A percentile compares a stretch with the other conserved stretches of the same genome.
Conservation (phyloP, 2,888 invertebrate species). For the Cerastis rubricosa region DNA sequence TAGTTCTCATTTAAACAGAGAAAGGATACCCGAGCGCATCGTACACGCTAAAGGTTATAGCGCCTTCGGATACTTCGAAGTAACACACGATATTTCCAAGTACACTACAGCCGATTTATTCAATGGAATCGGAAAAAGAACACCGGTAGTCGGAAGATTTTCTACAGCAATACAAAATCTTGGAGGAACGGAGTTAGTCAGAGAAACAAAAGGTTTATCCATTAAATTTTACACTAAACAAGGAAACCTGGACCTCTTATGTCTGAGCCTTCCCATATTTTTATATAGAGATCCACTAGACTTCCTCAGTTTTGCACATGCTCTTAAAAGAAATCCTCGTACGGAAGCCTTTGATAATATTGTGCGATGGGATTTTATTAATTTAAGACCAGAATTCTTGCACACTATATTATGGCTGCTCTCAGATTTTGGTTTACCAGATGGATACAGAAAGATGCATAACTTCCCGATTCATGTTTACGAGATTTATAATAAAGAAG, state of each 20-base stretch:
- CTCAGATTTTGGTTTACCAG: conserved; percentile 96
- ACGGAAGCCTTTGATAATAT: conserved; percentile 95
- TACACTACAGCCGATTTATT: conserved; percentile 91
- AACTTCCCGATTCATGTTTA: conserved; percentile 97
- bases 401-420: conserved; percentile 95
- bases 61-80: conserved; percentile 95
- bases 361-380: conserved; percentile 97
- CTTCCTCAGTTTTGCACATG: conserved; percentile 96
- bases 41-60: conserved; percentile 98
- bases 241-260: conserved; percentile 96
- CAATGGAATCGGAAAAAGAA: conserved; percentile 90
- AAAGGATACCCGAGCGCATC: conserved; percentile 97
- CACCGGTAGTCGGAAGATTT: conserved; percentile 90
- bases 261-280: conserved; percentile 96
- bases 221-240: conserved; percentile 97
- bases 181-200: conserved; percentile 90
- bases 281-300: conserved; percentile 95
- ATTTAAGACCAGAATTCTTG: conserved; percentile 94
- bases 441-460: conserved; percentile 97
- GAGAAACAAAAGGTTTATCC: conserved; percentile 94
- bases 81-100: conserved; percentile 94
- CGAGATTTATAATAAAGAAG: conserved; percentile 94
- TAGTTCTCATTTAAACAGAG: conserved; percentile 93
- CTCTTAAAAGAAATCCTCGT: conserved; percentile 97
- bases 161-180: conserved; percentile 91